Evolutionary conservation across 2,888 invertebrate genomes (phyloP).

Genomic region (Furcula furcula): DNA sequence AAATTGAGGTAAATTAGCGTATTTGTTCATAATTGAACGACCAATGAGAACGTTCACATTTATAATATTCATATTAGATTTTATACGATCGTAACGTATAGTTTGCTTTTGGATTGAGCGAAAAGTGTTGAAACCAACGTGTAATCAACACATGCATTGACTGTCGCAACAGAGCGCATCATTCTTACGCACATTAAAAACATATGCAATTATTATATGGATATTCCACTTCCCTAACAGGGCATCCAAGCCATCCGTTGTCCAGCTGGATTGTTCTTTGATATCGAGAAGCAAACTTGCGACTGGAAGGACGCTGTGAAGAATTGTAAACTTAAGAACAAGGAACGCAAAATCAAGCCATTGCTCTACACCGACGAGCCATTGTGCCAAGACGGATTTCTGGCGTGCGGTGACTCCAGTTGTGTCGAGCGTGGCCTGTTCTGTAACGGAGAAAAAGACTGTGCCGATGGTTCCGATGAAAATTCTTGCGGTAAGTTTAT

Average conservation of each 20-base stretch:
- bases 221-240: constrained; percentile 65
- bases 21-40: too few species aligned
- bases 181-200: constrained; percentile 7
- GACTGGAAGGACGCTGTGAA: constrained; percentile 97
- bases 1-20: too few species aligned
- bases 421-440: constrained; percentile 95
- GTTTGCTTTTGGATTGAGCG: constrained; percentile 1
- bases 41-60: too few species aligned
- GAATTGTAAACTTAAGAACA: constrained; percentile 94
- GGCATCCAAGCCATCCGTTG: constrained; percentile 96
- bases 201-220: constrained; percentile 13
- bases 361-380: constrained; percentile 94
- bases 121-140: constrained; percentile 1
- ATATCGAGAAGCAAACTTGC: constrained; percentile 97
- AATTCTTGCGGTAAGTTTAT: constrained; percentile 95
- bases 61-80: too few species aligned
- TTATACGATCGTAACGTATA: not conserved
- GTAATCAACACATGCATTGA: not conserved
- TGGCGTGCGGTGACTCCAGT: constrained; percentile 93
- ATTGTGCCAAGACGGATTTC: constrained; percentile 91
- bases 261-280: constrained; percentile 95
- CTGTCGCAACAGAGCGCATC: not conserved
- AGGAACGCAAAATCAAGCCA: constrained; percentile 93
- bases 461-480: constrained; percentile 93
- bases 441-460: constrained; percentile 96